Base-by-base conservation (phyloP, 2,113 vertebrate species). In the Ageneiosus marmoratus region DNA sequence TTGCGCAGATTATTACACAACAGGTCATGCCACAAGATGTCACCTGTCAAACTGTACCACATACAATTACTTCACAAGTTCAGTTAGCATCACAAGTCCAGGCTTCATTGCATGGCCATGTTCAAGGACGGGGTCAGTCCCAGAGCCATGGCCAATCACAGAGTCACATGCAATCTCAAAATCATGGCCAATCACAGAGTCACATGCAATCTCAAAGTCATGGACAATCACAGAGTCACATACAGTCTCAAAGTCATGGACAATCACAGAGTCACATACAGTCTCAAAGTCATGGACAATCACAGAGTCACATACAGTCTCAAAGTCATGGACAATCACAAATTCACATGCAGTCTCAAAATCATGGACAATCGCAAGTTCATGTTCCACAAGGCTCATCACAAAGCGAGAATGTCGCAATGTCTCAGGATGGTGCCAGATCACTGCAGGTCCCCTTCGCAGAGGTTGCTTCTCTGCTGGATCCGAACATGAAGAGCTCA, bases 401-500 rank as follows among this genome's bases (percentile, higher is more conserved):
- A 79, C 81, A 85, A 44, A 75, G 16, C 55, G 78, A 86, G 50
- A 79, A 29, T 9, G 83, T 73, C 13, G 41, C 77, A 70, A 18
- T 56, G 1, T 29, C 56, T 74, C 67, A 83, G 72, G 88, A 81
- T n/a, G 51, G 51, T 24, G 55, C 80, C 6, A 83, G 46, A 7
- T 44, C 82, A 16, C 50, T 85, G 34, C 90, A 89, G 24, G 88
- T 94, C 77, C 93, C 94, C 3, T 95, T 95, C 63, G 94, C 94
- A 0, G 93, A 95, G 79, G 94, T 95, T 48, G 93, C 93, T 0
- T 95, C 94, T 0, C 91, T 95, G 58, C 90, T 95, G 75, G 94
- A 95, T 82, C 94, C 94, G 32, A 95, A 95, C 90, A 95, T 95
- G 94, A 95, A 95, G 83, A 93, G 94, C 75, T 94, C 94, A 11